Conservation (phyloP, 92 coral and sea anemone species). For the Scolanthus callimorphus region DNA sequence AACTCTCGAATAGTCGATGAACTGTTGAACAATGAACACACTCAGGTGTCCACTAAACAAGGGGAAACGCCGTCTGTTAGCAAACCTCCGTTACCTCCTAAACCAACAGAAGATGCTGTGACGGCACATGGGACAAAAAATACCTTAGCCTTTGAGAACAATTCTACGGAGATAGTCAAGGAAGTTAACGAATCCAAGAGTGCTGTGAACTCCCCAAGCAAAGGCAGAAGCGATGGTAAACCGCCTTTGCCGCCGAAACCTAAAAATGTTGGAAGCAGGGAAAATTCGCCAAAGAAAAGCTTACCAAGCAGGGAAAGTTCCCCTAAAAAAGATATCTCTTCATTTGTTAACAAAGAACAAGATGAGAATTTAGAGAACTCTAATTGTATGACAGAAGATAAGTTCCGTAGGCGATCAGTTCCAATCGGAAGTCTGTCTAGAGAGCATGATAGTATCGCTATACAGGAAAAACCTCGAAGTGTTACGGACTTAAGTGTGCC, state of each 20-base stretch:
- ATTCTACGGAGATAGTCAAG: too few species aligned
- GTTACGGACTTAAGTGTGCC: too few species aligned
- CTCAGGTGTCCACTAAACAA: too few species aligned
- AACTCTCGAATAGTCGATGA: too few species aligned
- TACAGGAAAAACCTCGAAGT: too few species aligned
- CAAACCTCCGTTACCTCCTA: not conserved
- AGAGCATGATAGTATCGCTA: too few species aligned
- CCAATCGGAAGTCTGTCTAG: not conserved
- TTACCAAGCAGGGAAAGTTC: not conserved
- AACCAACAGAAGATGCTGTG: not conserved
- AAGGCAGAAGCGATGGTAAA: conserved; percentile 1
- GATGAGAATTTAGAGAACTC: conserved; percentile 7
- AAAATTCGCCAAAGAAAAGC: not conserved
- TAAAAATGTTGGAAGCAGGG: not conserved
- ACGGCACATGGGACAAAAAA: not conserved
- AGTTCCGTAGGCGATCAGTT: not conserved
- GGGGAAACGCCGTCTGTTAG: too few species aligned
- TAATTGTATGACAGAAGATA: not conserved
- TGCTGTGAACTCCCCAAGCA: not conserved
- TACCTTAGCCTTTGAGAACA: too few species aligned
- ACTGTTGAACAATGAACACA: too few species aligned
- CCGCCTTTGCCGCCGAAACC: conserved; percentile 42
- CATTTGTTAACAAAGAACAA: conserved; percentile 2
- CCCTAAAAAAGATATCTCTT: conserved; percentile 12
- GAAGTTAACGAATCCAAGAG: not conserved